Base-by-base conservation (phyloP, 1,140 invertebrate species). In the Bombus confusus region DNA sequence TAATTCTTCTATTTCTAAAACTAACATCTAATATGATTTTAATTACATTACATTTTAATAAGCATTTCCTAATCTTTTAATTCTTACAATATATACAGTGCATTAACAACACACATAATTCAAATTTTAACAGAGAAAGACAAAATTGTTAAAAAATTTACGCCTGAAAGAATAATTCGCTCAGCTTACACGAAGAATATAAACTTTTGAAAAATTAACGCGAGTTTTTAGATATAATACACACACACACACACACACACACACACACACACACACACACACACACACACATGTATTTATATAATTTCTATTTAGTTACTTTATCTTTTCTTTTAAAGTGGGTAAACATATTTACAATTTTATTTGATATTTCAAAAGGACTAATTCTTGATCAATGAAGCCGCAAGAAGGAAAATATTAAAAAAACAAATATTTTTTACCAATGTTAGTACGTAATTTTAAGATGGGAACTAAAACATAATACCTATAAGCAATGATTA, bases 401-500 rank as follows among this genome's bases (percentile, higher is more conserved):
- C n/a, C 28, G 59, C 28, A 62, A 62, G 59, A 5, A n/a, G 12
- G 12, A 25, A 62, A 62, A 62, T 28, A 25, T 62, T 0, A n/a
- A 59, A 59, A 81, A 3, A 37, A 68, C 5, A 10, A 47, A 52
- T 68, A 37, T 9, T 52, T 43, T 83, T 39, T 64, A 75, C n/a
- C 47, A 77, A 41, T 41, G 34, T 80, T 72, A 76, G 52, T 31
- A 41, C 22, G 28, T 79, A 80, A 1, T 12, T 68, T 31, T 78
- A 72, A 43, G 73, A 13, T 68, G 66, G 43, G 37, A 66, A 43
- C 57, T 57, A 83, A 85, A 80, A 80, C 39, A 57, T 77, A 77
- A 78, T 73, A 88, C n/a, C 39, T 57, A 62, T 86, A 80, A 88
- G 69, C 62, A 74, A 25, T 80, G n/a, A 78, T 86, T n/a, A 83